Conservation (phyloP, 2,113 vertebrate species). For the Pelusios castaneus region DNA sequence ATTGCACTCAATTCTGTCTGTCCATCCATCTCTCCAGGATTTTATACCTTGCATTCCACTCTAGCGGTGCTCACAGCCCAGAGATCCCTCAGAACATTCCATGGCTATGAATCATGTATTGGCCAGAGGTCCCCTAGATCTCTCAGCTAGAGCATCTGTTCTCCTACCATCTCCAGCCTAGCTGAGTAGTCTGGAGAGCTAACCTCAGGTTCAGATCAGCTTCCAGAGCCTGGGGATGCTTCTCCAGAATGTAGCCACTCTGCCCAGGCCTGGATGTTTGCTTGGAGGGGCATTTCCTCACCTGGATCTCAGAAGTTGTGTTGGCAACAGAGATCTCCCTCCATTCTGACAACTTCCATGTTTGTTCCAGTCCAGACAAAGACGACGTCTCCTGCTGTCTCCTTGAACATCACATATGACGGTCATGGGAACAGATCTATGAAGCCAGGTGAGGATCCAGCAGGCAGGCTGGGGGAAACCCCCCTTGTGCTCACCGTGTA, state of each 20-base stretch:
- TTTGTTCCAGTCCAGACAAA: neutral
- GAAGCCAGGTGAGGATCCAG: conserved; percentile 41
- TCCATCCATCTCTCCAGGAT: neutral
- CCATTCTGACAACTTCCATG: neutral
- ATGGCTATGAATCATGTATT: neutral
- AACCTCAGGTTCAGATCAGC: conserved; percentile 26
- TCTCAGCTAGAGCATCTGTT: neutral
- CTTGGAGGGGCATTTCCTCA: neutral
- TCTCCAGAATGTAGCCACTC: neutral
- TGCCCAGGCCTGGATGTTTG: neutral
- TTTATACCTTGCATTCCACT: neutral
- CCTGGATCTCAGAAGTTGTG: neutral
- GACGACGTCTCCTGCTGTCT: rapidly evolving
- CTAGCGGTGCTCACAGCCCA: neutral
- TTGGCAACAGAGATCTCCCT: neutral
- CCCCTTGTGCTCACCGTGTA: neutral
- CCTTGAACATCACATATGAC: neutral
- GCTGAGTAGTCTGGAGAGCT: neutral
- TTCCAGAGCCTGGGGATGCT: neutral
- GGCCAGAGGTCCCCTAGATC: neutral
- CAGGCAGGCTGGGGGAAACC: neutral
- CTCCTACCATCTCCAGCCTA: neutral
- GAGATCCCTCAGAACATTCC: neutral
- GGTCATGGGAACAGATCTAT: rapidly evolving
- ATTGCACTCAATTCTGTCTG: neutral